A percentile compares a stretch with the other conserved stretches of the same genome.
Conservation (phyloP, 37 sponge, comb jelly and placozoan species). For the Ephydatia muelleri region DNA sequence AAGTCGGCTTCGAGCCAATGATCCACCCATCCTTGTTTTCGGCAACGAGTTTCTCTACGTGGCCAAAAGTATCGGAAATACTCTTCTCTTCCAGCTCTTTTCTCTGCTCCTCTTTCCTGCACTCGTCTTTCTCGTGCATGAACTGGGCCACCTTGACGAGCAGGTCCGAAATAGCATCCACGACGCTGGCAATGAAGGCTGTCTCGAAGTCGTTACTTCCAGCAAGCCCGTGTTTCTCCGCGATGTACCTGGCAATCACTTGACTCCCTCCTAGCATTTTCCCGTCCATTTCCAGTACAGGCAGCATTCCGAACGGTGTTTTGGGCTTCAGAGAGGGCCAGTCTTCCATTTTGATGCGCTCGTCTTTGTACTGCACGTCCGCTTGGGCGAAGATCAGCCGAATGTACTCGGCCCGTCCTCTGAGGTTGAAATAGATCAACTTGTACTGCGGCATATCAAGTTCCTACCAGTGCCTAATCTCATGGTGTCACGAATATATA, state of each 20-base stretch:
- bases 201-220: slow-evolving; percentile 50
- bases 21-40: slow-evolving; percentile 31
- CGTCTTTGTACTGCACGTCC: slow-evolving; percentile 48
- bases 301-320: slow-evolving; percentile 52
- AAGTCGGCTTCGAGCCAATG: slow-evolving; percentile 35
- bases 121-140: slow-evolving; percentile 53
- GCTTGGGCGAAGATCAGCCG: slow-evolving; percentile 48
- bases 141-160: not conserved
- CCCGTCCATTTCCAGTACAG: slow-evolving; percentile 69
- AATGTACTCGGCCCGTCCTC: slow-evolving; percentile 52
- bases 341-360: slow-evolving; percentile 16
- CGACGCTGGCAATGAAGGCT: slow-evolving; percentile 29
- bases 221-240: slow-evolving; percentile 55
- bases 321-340: slow-evolving; percentile 53
- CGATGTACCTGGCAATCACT: slow-evolving; percentile 52
- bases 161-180: slow-evolving; percentile 34
- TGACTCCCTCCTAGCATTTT: slow-evolving; percentile 53
- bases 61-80: slow-evolving; percentile 14
- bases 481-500: no score
- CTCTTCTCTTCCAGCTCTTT: slow-evolving; percentile 21
- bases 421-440: slow-evolving; percentile 50
- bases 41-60: slow-evolving; percentile 9
- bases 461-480: not conserved
- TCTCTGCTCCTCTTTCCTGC: slow-evolving; percentile 7
- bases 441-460: slow-evolving; percentile 32